Conservation (phyloP, 2,797 vertebrate species). For the Vipera ursinii region DNA sequence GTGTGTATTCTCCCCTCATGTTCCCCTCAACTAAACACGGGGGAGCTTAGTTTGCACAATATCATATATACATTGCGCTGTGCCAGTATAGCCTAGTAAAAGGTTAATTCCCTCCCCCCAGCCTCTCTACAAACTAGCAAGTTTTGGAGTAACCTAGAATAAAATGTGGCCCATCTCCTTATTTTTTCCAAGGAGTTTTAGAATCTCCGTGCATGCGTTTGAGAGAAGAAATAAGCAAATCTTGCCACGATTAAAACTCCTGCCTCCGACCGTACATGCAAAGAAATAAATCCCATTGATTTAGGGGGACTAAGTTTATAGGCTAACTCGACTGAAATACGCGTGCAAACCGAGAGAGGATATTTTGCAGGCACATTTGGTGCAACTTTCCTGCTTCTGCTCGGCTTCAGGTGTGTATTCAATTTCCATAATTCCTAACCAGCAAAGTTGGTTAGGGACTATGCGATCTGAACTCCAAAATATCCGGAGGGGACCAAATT, state of each 20-base stretch:
- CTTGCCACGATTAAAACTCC: too few species aligned
- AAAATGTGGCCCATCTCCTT: not conserved
- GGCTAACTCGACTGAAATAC: too few species aligned
- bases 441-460: not conserved
- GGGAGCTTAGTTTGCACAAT: not conserved
- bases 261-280: too few species aligned
- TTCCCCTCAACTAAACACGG: not conserved
- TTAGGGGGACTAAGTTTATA: not conserved
- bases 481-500: not conserved
- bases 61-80: not conserved
- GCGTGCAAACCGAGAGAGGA: not conserved
- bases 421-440: not conserved
- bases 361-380: not conserved
- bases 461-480: not conserved
- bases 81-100: not conserved
- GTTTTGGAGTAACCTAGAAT: not conserved
- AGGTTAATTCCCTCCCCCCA: not conserved
- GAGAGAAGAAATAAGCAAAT: not conserved
- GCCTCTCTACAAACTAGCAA: not conserved
- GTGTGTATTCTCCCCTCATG: not conserved
- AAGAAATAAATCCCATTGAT: not conserved
- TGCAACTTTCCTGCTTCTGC: not conserved
- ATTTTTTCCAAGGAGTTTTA: not conserved
- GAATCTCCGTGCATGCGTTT: not conserved
- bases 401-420: not conserved